Base-by-base conservation (phyloP, 1,140 invertebrate species). In the Pygmarrhopalites habei region DNA sequence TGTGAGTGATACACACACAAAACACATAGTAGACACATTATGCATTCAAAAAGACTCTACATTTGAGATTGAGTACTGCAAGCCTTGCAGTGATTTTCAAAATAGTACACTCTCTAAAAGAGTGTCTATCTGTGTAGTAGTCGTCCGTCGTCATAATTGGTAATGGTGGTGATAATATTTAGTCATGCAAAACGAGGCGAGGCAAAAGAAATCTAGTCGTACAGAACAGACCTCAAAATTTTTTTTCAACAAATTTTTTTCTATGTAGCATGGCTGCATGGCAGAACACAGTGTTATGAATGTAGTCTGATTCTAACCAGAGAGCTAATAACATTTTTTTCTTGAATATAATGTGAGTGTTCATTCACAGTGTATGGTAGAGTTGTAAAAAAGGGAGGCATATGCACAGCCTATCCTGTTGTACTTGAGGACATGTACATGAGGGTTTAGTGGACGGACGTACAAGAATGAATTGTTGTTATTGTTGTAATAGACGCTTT, bases 161-260 rank as follows among this genome's bases (percentile, higher is more conserved):
- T 23, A 52, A 17, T 52, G 49, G 49, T 52, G 25, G 14, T n/a
- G 49, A 52, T 29, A 52, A 52, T 52, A 52, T 52, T 52, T 52
- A 52, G 49, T 52, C 49, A 52, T 52, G 25, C 49, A 52, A 28
- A 52, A 52, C 49, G 44, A 47, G 44, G 44, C 44, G 44, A 47
- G 44, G 44, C 44, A n/a, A n/a, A 21, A 25, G 23, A n/a, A 21
- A 25, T n/a, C 44, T 47, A 25, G 4, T 7, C 44, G n/a, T 47
- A 47, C n/a, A 21, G 7, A 47, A n/a, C 23, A n/a, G 7, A 10
- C 17, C 44, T 47, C 19, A n/a, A n/a, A 12, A 12, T 21, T 47
- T 7, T n/a, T n/a, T 5, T 10, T 47, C 5, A 25, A 21, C 23
- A 47, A 25, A 10, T 10, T 5, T 12, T 7, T 10, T 5, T 7